Evolutionary conservation across 2,113 vertebrate genomes (phyloP).

Genomic region (Neotragus moschatus): DNA sequence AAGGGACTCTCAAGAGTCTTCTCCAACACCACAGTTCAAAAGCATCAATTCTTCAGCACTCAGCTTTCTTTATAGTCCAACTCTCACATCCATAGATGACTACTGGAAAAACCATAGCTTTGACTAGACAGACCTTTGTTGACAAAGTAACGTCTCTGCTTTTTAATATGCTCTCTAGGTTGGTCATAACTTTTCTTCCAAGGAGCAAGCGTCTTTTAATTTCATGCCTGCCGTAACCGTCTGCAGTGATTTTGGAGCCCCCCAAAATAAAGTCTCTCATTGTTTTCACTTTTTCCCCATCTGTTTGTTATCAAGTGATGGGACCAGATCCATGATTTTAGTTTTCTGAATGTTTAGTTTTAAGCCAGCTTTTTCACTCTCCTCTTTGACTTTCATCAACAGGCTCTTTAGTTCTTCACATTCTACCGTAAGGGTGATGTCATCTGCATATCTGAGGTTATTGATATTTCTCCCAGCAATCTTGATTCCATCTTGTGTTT

Average conservation of each 20-base stretch:
- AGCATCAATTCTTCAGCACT: accelerated
- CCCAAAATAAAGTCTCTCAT: not conserved
- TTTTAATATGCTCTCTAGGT: not conserved
- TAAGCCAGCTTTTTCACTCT: not conserved
- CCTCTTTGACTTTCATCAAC: not conserved
- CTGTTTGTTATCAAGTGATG: not conserved
- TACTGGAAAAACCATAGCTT: not conserved
- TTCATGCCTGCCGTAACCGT: not conserved
- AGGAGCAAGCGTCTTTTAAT: not conserved
- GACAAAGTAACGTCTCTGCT: not conserved
- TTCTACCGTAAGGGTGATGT: not conserved
- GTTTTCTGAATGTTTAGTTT: not conserved
- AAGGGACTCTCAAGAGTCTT: not conserved
- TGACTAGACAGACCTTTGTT: not conserved
- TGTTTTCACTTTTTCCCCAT: not conserved
- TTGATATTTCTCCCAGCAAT: not conserved
- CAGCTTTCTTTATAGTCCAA: not conserved
- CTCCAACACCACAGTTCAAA: not conserved
- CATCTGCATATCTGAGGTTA: too few relatives aligned
- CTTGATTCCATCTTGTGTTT: not conserved
- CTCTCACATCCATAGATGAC: not conserved
- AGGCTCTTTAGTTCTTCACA: not conserved
- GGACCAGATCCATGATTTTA: not conserved
- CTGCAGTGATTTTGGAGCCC: not conserved
- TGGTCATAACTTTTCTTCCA: not conserved